Conservation (phyloP, 2,888 invertebrate genomes). For the Lepas anatifera region DNA sequence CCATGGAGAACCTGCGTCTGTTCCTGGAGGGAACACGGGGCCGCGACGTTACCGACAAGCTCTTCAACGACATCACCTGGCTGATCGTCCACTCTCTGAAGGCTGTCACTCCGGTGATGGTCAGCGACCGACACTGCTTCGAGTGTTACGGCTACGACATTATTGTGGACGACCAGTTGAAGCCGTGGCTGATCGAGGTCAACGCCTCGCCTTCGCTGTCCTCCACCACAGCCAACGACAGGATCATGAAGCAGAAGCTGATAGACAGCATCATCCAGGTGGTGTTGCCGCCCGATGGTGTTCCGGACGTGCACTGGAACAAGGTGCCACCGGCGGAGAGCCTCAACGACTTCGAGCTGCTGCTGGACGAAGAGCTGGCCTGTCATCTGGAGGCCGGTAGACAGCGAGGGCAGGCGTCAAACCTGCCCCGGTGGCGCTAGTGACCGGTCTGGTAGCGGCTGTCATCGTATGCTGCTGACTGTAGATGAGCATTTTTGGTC, state of each 20-base stretch:
- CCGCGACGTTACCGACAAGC: slow-evolving; percentile 69
- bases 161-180: slow-evolving; percentile 83
- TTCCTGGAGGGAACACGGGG: slow-evolving; percentile 85
- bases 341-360: slow-evolving; percentile 68
- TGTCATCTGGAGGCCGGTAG: background rate
- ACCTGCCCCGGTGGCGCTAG: background rate
- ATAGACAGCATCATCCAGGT: slow-evolving; percentile 86
- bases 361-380: slow-evolving; percentile 65
- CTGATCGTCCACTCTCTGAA: slow-evolving; percentile 84
- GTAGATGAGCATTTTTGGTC: too few species aligned
- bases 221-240: slow-evolving; percentile 85
- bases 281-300: slow-evolving; percentile 73
- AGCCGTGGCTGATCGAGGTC: slow-evolving; percentile 90
- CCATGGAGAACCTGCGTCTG: slow-evolving; percentile 74
- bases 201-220: slow-evolving; percentile 91
- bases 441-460: too few species aligned
- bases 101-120: slow-evolving; percentile 83
- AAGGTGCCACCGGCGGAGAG: slow-evolving; percentile 61
- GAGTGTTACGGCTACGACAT: slow-evolving; percentile 95
- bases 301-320: slow-evolving; percentile 81
- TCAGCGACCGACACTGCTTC: slow-evolving; percentile 82
- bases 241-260: slow-evolving; percentile 84
- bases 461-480: too few species aligned
- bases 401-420: background rate
- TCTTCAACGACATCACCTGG: slow-evolving; percentile 81